A percentile compares a stretch with the other conserved stretches of the same genome.
These are phyloP conservation scores for Dicentrarchus labrax DNA, from an alignment of 2,113 vertebrate species.

Conservation along the genomic window DNA sequence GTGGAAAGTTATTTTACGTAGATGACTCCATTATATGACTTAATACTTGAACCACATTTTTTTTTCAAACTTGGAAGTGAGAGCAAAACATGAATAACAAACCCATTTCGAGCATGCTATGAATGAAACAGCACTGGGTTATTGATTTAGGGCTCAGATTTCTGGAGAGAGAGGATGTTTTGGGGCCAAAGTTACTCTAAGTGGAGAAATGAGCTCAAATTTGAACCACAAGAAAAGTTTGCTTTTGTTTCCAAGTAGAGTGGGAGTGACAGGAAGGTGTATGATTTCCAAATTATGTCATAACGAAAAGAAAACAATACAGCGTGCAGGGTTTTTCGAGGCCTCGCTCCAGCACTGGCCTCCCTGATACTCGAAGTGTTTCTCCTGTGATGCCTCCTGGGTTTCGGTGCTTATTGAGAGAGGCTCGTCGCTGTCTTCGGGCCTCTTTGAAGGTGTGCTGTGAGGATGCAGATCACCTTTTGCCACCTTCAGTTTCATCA, in stretches of 20 bases:
- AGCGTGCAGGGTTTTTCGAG: not conserved
- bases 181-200: slow-evolving; percentile 42
- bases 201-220: slow-evolving; percentile 41
- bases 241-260: slow-evolving; percentile 23
- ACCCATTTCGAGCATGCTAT: slow-evolving; percentile 22
- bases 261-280: slow-evolving; percentile 40
- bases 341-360: slow-evolving; percentile 31
- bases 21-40: slow-evolving; percentile 55
- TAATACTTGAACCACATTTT: slow-evolving; percentile 21
- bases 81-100: slow-evolving; percentile 36
- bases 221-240: slow-evolving; percentile 31
- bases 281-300: slow-evolving; percentile 51
- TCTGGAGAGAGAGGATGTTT: slow-evolving; percentile 54
- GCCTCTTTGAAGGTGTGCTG: slow-evolving; percentile 56
- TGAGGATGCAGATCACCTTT: slow-evolving; percentile 29
- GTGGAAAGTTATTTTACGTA: slow-evolving; percentile 38
- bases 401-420: slow-evolving; percentile 53
- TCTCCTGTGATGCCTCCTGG: slow-evolving; percentile 24
- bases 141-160: slow-evolving; percentile 65
- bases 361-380: slow-evolving; percentile 21
- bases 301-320: slow-evolving; percentile 18
- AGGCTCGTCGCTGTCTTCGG: slow-evolving; percentile 61
- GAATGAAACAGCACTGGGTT: slow-evolving; percentile 36
- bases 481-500: slow-evolving; percentile 37
- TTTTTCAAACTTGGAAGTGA: slow-evolving; percentile 20